Conservation (phyloP, 2,888 invertebrate species). For the Caenorhabditis virilis region DNA sequence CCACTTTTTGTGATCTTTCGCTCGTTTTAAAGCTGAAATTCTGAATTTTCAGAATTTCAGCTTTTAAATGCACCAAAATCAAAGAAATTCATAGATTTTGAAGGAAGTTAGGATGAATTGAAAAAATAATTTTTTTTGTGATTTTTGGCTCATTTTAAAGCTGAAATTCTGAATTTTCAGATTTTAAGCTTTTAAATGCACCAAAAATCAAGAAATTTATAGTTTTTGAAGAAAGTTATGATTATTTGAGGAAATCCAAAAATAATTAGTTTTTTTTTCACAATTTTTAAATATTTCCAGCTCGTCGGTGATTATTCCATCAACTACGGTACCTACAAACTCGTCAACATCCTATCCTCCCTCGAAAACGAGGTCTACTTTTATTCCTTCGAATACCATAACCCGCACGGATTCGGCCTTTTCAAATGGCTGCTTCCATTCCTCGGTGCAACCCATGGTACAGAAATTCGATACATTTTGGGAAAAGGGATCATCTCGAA, state of each 20-base stretch:
- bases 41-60: no score
- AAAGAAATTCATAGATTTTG: no score
- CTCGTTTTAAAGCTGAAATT: no score
- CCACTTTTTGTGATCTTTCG: no score
- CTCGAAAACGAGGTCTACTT: constrained; percentile 48
- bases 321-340: constrained; percentile 32
- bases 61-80: no score
- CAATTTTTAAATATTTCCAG: constrained; percentile 27
- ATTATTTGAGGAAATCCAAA: no score
- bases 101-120: no score
- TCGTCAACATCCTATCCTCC: constrained; percentile 29
- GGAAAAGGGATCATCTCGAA: constrained; percentile 55
- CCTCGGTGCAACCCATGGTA: constrained; percentile 50
- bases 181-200: no score
- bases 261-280: neutral
- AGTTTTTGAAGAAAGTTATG: no score
- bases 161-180: no score
- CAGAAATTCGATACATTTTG: constrained; percentile 52
- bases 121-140: neutral
- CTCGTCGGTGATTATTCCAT: constrained; percentile 44
- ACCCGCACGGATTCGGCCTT: constrained; percentile 45
- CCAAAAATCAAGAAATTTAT: no score
- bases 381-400: constrained; percentile 54
- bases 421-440: constrained; percentile 48
- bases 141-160: no score